Evolutionary conservation across 2,113 vertebrate species (phyloP), one percentile per base, ranked within the genome.

Genomic region (Gallinago media): DNA sequence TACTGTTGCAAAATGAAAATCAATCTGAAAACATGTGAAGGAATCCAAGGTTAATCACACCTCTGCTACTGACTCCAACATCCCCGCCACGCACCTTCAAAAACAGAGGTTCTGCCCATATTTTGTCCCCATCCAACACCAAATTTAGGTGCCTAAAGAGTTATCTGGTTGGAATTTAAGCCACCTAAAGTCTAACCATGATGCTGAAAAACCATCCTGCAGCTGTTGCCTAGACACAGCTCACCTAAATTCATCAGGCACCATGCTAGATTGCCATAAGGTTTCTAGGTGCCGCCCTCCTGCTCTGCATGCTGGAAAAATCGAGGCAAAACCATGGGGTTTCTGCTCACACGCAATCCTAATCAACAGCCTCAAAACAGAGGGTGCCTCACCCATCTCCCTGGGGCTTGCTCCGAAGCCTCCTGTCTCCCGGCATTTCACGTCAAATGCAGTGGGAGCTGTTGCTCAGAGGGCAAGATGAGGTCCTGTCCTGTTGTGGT

Each of bases 1-100:
- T 81, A 78, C 47, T 68, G 56, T 74, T 80, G 46, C 47, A 92
- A 88, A 96, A 81, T 56, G 40, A 94, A 96, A 92, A 84, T 78
- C 0, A 0, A 78, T 78, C 65, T 61, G 34, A 88, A 91, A 84
- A 66, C n/a, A 66, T 25, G 11, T 62, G 80, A 95, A 92, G 55
- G 17, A 91, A 94, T 83, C 63, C 83, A 84, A 91, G 63, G 72
- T 92, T 91, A 92, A 95, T 83, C 92, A 63, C 32, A 47, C 14
- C 79, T 83, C 63, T 71, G 61, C 83, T 94, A 63, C 72, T 19
- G 55, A 58, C 34, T 88, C 63, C n/a, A 71, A 32, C 11, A 38
- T 84, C 23, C 22, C 20, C 4, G 3, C 19, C 3, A 1, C 4
- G 20, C 26, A 66, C 6, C 50, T 84, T 80, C 68, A 77, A 70